A percentile compares a stretch with the other conserved stretches of the same genome.
Conservation (phyloP, 2,113 vertebrate genomes). For the Tretioscincus oriximinensis region DNA sequence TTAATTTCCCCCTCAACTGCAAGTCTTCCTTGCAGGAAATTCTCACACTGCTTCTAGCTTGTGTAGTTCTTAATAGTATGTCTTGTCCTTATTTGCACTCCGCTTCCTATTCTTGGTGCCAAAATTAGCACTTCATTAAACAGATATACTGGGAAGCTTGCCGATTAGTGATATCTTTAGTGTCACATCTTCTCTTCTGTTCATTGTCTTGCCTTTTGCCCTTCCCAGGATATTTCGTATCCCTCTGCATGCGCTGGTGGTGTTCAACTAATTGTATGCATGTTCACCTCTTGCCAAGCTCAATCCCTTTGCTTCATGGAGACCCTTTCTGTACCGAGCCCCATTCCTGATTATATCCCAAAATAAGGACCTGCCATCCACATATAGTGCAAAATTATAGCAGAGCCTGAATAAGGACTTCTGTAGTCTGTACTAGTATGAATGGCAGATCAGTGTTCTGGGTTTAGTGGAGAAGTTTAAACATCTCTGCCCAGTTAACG, state of each 20-base stretch:
- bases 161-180: neutral
- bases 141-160: neutral
- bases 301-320: neutral
- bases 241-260: neutral
- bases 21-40: neutral
- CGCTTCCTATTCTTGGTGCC: neutral
- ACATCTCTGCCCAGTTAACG: too few species aligned
- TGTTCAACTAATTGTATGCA: neutral
- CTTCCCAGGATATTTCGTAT: neutral
- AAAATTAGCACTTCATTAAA: conserved; percentile 24
- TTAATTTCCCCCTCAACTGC: neutral
- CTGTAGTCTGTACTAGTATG: too few species aligned
- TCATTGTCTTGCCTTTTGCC: neutral
- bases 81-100: neutral
- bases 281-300: neutral
- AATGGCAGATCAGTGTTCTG: too few species aligned
- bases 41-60: neutral
- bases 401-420: too few species aligned
- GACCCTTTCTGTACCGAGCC: too few species aligned
- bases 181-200: neutral
- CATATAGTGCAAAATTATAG: too few species aligned
- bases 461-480: too few species aligned
- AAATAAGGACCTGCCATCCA: too few species aligned
- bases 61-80: neutral
- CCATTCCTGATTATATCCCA: too few species aligned